Base-by-base conservation (phyloP, 2,888 invertebrate species). In the Papilio demoleus region DNA sequence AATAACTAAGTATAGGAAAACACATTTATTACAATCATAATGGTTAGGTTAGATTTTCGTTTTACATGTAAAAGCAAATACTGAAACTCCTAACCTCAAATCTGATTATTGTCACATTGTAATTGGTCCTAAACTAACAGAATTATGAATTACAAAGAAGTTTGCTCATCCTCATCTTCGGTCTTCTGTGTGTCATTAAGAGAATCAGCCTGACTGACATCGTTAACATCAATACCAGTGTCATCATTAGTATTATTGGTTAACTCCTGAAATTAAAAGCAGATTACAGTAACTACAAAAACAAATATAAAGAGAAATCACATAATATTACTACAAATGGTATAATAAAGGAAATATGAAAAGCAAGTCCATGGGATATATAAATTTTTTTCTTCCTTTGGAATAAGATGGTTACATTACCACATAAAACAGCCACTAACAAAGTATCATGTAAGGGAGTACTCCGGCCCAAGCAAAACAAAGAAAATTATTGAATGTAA, bases 211-310 rank as follows among this genome's bases (percentile, higher is more conserved):
- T 88, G 88, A 73, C 93, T 93, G 71, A 92, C 87, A 76, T 93
- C 93, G 71, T 91, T 90, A 22, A 93, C 88, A 77, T 93, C 93
- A 77, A 93, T 93, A 19, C 92, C 93, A 66, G 93, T 93, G 75
- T 90, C 92, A 78, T 94, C 92, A 70, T 94, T 93, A 76, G 93
- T 94, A 71, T 92, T 77, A 71, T 87, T 94, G 5, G 95, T 88
- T 84, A 96, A 93, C 80, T 96, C 96, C 93, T 95, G 76, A 81
- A 79, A 74, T 79, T 66, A 60, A n/a, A n/a, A n/a, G n/a, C n/a
- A n/a, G n/a, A n/a, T n/a, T n/a, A n/a, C n/a, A n/a, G n/a, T n/a
- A n/a, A n/a, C n/a, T n/a, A n/a, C n/a, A n/a, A n/a, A 63, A 61
- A 60, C 24, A 63, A 12, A 53, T 36, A 53, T 17, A 12, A 4